Evolutionary conservation across 2,113 vertebrate species (phyloP), one percentile per base, ranked within the genome.

Genomic region (Egretta garzetta): DNA sequence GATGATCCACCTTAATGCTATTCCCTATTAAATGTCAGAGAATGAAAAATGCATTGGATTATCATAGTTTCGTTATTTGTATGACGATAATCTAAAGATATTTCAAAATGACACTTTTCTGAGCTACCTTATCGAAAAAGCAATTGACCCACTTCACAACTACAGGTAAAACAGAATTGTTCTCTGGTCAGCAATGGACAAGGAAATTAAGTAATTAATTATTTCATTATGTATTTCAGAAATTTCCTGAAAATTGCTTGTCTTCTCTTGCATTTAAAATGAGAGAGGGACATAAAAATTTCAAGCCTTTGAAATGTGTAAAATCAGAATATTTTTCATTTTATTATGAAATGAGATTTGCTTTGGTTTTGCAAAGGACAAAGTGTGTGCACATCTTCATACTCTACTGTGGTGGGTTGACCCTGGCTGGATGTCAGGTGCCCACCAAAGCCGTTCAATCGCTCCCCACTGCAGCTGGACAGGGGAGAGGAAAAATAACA

Each of bases 11-110:
- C 82, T 85, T 93, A 75, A 90, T 80, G 35, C 62, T 87, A 37
- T 52, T 94, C 85, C 39, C 43, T 60, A 45, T 41, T 85, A 96
- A 95, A 96, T 96, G 86, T 84, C 94, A 96, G 41, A 33, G 80
- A 93, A 91, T 86, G 81, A 72, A 84, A 93, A 93, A 91, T 73
- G 59, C 30, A 12, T 27, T 53, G 53, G 59, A 85, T 85, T 88
- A n/a, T n/a, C 66, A 72, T 26, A 77, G 59, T 72, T 88, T 59
- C 71, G 64, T 84, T 73, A 18, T 72, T 75, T 2, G 9, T 32
- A 27, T 14, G 76, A 30, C 6, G 68, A 71, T 43, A 32, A 30
- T 85, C 30, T 14, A 72, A 66, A 49, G 70, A 75, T 45, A 8
- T 45, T 68, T 27, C 43, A 15, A 68, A 92, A 68, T 75, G 49